phyloP scores from a whole-genome alignment of 2,113 vertebrate species.

The Thermophis baileyi region DNA sequence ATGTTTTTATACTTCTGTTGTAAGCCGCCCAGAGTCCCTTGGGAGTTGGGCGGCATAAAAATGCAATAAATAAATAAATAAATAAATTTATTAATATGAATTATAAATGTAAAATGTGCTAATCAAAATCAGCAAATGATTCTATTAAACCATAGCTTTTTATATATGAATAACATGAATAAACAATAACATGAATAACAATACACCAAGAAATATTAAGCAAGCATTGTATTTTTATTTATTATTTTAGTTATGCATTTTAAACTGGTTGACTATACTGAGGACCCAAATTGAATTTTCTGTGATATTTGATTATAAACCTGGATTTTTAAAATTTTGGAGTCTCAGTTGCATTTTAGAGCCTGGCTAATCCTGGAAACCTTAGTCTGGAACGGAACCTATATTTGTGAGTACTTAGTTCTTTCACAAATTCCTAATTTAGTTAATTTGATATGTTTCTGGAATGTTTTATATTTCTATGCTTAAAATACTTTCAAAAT shows the following conservation, averaged over 20 bases:
- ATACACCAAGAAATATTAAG: not conserved
- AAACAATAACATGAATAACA: not conserved
- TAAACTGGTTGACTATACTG: not conserved
- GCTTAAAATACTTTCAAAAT: not conserved
- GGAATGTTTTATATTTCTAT: not conserved
- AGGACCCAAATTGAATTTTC: not conserved
- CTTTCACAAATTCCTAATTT: not conserved
- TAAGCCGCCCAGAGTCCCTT: too few relatives aligned
- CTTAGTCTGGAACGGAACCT: not conserved
- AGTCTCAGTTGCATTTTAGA: not conserved
- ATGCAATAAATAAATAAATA: too few relatives aligned
- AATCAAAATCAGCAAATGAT: not conserved
- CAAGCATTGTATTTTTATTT: not conserved
- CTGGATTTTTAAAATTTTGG: not conserved
- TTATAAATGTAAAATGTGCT: not conserved
- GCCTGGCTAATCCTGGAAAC: not conserved
- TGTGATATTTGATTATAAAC: not conserved
- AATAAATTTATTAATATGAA: not conserved
- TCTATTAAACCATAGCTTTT: not conserved
- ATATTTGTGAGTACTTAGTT: not conserved
- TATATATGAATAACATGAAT: not conserved
- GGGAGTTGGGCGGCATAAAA: too few relatives aligned
- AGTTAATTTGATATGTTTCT: not conserved
- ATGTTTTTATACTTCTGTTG: too few relatives aligned
- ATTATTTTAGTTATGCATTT: not conserved